Evolutionary conservation across 2,888 invertebrate species (phyloP).

Genomic region (Noctua janthe): DNA sequence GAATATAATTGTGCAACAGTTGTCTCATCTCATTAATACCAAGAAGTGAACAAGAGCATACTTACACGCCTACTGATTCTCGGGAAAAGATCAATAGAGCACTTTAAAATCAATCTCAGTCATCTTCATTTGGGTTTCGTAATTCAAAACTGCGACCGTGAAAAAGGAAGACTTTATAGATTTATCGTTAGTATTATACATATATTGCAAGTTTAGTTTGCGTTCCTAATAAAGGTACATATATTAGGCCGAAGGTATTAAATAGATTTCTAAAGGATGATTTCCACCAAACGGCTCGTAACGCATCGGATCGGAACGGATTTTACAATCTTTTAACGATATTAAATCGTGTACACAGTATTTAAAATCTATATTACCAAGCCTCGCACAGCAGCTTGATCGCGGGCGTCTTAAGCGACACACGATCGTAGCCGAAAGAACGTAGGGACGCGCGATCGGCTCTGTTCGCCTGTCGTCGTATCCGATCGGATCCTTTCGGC

Average conservation of each 20-base stretch:
- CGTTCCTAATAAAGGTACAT: not conserved
- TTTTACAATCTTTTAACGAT: no score
- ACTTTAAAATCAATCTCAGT: constrained; percentile 6
- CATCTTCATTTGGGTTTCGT: not conserved
- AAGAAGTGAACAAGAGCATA: constrained; percentile 26
- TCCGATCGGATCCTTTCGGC: no score
- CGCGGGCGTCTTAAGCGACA: no score
- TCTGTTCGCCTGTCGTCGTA: no score
- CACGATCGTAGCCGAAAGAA: no score
- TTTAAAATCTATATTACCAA: no score
- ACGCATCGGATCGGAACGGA: no score
- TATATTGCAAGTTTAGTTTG: not conserved
- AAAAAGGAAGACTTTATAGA: not conserved
- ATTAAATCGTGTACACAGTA: no score
- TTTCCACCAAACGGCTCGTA: no score
- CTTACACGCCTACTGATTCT: constrained; percentile 30
- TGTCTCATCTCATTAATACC: constrained; percentile 59
- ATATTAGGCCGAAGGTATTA: not conserved
- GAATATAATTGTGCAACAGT: constrained; percentile 58
- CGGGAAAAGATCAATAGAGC: constrained; percentile 26
- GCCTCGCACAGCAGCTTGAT: no score
- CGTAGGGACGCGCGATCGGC: no score
- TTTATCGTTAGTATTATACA: not conserved
- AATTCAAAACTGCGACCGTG: not conserved
- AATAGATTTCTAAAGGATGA: not conserved